A percentile compares a stretch with the other conserved stretches of the same genome.
phyloP scores from a whole-genome alignment of 2,113 vertebrate genomes.

The Pteruthius melanotis region DNA sequence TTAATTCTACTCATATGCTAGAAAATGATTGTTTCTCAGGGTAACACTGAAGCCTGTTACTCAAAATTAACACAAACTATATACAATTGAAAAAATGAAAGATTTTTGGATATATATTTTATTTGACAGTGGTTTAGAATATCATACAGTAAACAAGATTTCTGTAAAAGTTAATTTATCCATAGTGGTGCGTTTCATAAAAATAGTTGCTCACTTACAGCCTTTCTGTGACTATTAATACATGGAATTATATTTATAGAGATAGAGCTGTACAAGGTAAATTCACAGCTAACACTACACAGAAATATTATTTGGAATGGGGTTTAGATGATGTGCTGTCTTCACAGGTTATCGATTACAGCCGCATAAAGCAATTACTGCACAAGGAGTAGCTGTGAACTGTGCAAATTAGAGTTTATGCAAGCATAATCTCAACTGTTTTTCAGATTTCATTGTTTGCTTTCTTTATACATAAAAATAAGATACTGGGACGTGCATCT shows the following conservation, averaged over 20 bases:
- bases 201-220: conserved; percentile 99
- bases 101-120: conserved; percentile 93
- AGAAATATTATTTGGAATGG: conserved; percentile 90
- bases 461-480: conserved; percentile 77
- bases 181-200: conserved; percentile 99
- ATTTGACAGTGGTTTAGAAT: conserved; percentile 99
- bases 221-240: conserved; percentile 97
- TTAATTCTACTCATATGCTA: background rate
- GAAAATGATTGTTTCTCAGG: background rate
- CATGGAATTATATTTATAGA: conserved; percentile 97
- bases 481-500: conserved; percentile 77
- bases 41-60: background rate
- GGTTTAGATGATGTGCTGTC: conserved; percentile 87
- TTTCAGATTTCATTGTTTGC: conserved; percentile 57
- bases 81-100: conserved; percentile 69
- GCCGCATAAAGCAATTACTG: conserved; percentile 85
- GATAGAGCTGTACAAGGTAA: conserved; percentile 96
- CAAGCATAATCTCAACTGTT: conserved; percentile 73
- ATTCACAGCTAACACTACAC: conserved; percentile 97
- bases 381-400: conserved; percentile 81
- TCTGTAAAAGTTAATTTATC: conserved; percentile 99
- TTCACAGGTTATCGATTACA: conserved; percentile 86
- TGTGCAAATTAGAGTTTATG: conserved; percentile 84
- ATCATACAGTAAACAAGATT: conserved; percentile 99
- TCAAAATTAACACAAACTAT: conserved; percentile 59